Conservation (phyloP, 1,140 invertebrate species). For the Brachionus asplanchnoidis region DNA sequence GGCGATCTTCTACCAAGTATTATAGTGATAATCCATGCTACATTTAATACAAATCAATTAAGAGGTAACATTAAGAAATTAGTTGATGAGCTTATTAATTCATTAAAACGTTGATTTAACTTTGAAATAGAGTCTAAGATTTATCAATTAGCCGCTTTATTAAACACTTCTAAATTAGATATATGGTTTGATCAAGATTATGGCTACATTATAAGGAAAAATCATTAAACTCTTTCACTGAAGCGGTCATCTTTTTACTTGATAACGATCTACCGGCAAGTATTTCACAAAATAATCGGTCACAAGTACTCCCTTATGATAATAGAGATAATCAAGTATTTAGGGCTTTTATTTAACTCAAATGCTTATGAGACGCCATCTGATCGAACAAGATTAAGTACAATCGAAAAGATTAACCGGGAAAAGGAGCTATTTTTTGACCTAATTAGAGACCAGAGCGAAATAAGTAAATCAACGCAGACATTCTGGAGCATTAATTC, state of each 20-base stretch:
- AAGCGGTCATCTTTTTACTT: neutral
- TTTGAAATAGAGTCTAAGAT: no score
- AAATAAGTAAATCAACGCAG: neutral
- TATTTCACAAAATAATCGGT: neutral
- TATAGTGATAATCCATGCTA: no score
- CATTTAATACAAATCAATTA: no score
- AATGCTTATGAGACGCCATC: no score
- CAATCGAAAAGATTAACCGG: neutral
- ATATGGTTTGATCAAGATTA: neutral
- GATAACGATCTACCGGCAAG: neutral
- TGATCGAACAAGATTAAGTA: neutral
- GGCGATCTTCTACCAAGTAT: no score
- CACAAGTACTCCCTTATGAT: neutral
- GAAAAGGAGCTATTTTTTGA: neutral
- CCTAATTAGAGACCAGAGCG: neutral
- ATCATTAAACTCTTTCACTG: neutral
- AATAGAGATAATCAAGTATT: neutral
- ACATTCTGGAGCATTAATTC: neutral
- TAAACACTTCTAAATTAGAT: no score
- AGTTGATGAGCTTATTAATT: no score
- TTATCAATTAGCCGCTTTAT: no score
- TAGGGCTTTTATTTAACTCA: no score
- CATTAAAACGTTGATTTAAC: no score
- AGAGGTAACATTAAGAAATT: no score
- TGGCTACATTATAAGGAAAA: neutral